Base-by-base conservation (phyloP, 2,888 invertebrate species). In the Nebria brevicollis region DNA sequence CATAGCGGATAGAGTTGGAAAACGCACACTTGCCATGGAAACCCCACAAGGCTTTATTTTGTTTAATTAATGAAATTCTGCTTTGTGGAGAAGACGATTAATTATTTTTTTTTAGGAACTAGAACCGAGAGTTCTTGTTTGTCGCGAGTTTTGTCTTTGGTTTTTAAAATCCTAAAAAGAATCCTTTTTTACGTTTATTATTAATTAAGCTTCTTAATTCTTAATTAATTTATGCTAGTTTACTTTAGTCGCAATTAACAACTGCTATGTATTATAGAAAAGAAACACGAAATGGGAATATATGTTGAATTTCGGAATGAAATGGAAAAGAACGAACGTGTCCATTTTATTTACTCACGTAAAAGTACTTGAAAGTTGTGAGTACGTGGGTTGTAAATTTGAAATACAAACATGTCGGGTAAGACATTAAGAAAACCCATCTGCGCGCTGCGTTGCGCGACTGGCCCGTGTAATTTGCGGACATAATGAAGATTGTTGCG, bases 401-500 rank as follows among this genome's bases (percentile, higher is more conserved):
- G 76, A 81, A 76, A 81, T 76, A 81, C 81, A 81, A 81, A 81
- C 81, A 81, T 72, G 75, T 73, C 78, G 72, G 78, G 15, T 20
- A 41, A 73, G 73, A 73, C 73, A 73, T 73, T 73, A 73, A 73
- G 73, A 73, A 73, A 73, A 26, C 72, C 41, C 73, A 73, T 73
- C 73, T 34, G 73, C 41, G 73, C 20, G 73, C n/a, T 25, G 25
- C 34, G 70, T 1, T 25, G 25, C 26, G n/a, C 26, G n/a, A 70
- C 70, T 20, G 70, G 74, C 77, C 80, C 82, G 68, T 82, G 82
- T 83, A 83, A 83, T 83, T 83, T 83, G 76, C 80, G 75, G 82
- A 77, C 82, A 82, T 76, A 83, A 82, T 81, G 81, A 81, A 81
- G 81, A 83, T 83, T 82, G 81, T 76, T 81, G 78, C 78, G 83